phyloP scores from a whole-genome alignment of 2,113 vertebrate species.

The Pogonocichla stellata region DNA sequence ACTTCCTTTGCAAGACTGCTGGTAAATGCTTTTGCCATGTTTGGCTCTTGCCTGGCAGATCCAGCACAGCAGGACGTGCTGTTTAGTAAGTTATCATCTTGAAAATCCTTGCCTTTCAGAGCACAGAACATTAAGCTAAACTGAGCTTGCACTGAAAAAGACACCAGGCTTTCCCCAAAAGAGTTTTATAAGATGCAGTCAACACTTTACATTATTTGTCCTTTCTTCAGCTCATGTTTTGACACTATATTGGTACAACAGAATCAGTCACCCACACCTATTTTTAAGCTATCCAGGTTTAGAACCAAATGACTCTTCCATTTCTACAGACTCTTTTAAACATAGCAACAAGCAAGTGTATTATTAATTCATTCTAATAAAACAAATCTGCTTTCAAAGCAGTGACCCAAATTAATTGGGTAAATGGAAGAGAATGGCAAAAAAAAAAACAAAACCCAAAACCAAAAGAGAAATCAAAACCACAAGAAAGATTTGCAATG shows the following conservation, averaged over 20 bases:
- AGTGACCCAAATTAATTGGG: not conserved
- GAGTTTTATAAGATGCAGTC: not conserved
- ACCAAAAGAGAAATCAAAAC: not conserved
- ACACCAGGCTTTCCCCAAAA: not conserved
- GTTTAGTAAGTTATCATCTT: not conserved
- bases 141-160: not conserved
- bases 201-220: not conserved
- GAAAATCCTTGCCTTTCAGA: not conserved
- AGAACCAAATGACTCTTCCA: not conserved
- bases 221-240: not conserved
- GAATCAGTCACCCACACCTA: not conserved
- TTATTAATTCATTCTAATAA: not conserved
- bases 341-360: not conserved
- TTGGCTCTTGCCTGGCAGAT: not conserved
- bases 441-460: not conserved
- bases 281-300: not conserved
- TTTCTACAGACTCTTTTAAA: not conserved
- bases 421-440: not conserved
- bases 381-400: not conserved
- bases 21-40: not conserved
- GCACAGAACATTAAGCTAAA: not conserved
- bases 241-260: not conserved
- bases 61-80: not conserved
- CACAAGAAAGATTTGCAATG: not conserved
- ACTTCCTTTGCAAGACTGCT: not conserved